These are phyloP conservation scores for Calcarius lapponicus DNA, from an alignment of 2,797 vertebrate genomes.

Conservation along the genomic window DNA sequence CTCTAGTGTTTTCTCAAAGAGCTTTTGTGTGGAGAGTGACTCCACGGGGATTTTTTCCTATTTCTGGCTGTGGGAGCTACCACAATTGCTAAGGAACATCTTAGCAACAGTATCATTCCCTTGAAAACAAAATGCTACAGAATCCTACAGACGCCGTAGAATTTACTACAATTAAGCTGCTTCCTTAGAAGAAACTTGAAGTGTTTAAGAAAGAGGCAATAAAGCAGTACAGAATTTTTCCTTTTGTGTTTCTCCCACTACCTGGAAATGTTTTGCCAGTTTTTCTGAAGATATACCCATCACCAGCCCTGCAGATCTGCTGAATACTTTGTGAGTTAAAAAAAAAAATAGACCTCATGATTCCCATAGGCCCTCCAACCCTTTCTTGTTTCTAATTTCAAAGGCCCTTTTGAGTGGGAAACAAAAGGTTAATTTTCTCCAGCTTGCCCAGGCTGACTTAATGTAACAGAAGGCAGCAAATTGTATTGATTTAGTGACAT, in stretches of 20 bases:
- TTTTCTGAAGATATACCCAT: not conserved
- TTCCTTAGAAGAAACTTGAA: not conserved
- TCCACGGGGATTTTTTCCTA: not conserved
- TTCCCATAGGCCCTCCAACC: constrained; percentile 66
- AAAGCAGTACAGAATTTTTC: not conserved
- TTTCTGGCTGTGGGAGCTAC: not conserved
- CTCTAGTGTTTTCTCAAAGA: not conserved
- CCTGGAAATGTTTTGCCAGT: not conserved
- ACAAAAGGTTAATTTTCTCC: constrained; percentile 88
- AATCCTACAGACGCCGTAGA: not conserved
- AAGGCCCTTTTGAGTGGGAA: constrained; percentile 78
- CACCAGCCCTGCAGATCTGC: not conserved
- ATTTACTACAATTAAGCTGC: not conserved
- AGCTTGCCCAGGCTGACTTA: constrained; percentile 84
- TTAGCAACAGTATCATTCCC: not conserved
- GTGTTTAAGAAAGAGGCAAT: not conserved
- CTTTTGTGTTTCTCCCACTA: not conserved
- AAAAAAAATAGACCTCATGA: not conserved
- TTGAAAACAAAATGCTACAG: not conserved
- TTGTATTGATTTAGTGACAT: constrained; percentile 89
- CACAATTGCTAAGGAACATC: not conserved
- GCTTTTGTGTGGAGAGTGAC: not conserved
- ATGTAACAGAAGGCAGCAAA: constrained; percentile 89
- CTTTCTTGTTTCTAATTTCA: constrained; percentile 76
- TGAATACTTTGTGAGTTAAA: not conserved